Conservation (phyloP, 2,113 vertebrate species). For the Chelonoidis abingdonii region DNA sequence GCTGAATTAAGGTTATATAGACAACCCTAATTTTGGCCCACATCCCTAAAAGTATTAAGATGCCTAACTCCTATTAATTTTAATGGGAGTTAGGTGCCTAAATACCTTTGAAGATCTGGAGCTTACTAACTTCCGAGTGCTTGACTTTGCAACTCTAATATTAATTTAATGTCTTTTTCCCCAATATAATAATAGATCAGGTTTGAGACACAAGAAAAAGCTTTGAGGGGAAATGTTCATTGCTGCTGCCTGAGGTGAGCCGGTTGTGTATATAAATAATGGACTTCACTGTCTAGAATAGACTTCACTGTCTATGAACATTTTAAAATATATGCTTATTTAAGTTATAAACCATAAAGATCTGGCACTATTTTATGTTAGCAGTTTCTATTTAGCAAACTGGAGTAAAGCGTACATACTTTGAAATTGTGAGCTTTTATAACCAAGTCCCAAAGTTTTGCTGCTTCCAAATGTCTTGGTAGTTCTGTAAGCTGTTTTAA, state of each 20-base stretch:
- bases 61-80: neutral
- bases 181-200: neutral
- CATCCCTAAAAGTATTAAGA: neutral
- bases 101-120: neutral
- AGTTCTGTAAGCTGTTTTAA: conserved; percentile 52
- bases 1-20: neutral
- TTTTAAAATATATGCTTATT: neutral
- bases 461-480: conserved; percentile 71
- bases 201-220: neutral
- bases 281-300: neutral
- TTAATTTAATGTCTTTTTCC: neutral
- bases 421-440: conserved; percentile 63
- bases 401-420: conserved; percentile 53
- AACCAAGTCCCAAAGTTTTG: conserved; percentile 66
- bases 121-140: neutral
- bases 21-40: neutral
- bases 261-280: neutral
- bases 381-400: neutral
- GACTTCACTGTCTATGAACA: neutral
- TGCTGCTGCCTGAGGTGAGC: neutral
- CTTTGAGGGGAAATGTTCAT: neutral
- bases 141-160: neutral
- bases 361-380: neutral
- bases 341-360: neutral
- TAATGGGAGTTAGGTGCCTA: neutral